Evolutionary conservation across 2,113 vertebrate genomes (phyloP).

Genomic region (Lagopus leucura): DNA sequence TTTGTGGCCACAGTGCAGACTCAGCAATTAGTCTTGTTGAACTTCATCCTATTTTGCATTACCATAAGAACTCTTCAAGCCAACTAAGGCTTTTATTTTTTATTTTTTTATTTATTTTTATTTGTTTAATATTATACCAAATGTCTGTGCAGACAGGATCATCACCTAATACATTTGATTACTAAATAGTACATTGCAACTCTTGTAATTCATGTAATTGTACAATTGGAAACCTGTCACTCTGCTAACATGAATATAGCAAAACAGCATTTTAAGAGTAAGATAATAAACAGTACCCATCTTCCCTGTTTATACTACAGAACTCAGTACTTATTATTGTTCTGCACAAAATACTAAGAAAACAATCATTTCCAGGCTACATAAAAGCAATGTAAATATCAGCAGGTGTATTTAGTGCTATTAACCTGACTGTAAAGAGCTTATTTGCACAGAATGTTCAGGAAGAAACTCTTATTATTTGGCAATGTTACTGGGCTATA

Average conservation of each 20-base stretch:
- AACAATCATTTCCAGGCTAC: slow-evolving; percentile 38
- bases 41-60: not conserved
- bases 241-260: not conserved
- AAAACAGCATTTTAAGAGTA: slow-evolving; percentile 32
- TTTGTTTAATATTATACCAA: not conserved
- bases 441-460: slow-evolving; percentile 39
- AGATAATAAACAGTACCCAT: not conserved
- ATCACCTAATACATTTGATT: not conserved
- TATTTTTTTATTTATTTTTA: too few species aligned
- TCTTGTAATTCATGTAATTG: not conserved
- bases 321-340: not conserved
- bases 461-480: slow-evolving; percentile 51
- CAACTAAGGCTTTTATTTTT: not conserved
- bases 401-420: slow-evolving; percentile 39
- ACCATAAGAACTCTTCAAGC: not conserved
- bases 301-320: not conserved
- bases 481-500: slow-evolving; percentile 1
- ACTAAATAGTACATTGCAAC: not conserved
- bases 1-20: too few species aligned
- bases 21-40: too few species aligned
- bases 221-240: not conserved
- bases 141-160: not conserved
- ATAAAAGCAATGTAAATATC: slow-evolving; percentile 60
- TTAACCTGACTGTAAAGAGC: slow-evolving; percentile 39
- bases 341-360: slow-evolving; percentile 26